Evolutionary conservation across 2,888 invertebrate genomes (phyloP).

Genomic region (Nomada fucata): DNA sequence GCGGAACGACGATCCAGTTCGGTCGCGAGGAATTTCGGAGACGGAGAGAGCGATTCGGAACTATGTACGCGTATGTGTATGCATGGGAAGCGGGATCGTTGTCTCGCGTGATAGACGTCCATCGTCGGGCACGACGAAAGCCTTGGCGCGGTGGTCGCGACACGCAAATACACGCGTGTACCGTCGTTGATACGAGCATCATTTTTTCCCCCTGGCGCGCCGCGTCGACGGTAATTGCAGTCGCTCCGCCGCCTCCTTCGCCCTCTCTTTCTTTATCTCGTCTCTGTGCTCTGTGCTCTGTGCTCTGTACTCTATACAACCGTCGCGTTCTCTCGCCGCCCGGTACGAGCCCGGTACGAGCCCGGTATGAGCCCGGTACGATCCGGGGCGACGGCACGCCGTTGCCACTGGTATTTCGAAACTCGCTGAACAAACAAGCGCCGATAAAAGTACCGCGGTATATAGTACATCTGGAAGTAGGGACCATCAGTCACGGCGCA

Average conservation of each 20-base stretch:
- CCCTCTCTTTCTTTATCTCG: neutral
- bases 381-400: conserved; percentile 68
- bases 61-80: too few species aligned
- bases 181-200: conserved; percentile 66
- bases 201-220: conserved; percentile 42
- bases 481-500: conserved; percentile 84
- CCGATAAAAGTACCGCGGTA: conserved; percentile 82
- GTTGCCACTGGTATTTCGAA: conserved; percentile 74
- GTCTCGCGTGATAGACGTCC: conserved; percentile 75
- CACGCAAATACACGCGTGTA: conserved; percentile 69
- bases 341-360: too few species aligned
- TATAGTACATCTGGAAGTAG: conserved; percentile 83
- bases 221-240: conserved; percentile 69
- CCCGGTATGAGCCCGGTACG: conserved; percentile 50
- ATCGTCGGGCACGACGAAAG: conserved; percentile 71
- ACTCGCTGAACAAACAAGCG: conserved; percentile 83
- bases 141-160: conserved; percentile 57
- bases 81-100: conserved; percentile 54
- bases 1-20: neutral
- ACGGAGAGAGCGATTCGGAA: neutral
- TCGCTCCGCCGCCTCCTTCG: conserved; percentile 20
- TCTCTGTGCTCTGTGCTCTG: neutral
- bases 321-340: conserved; percentile 9
- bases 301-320: neutral
- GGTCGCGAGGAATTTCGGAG: neutral